Conservation (phyloP, 1,140 invertebrate genomes). For the Habropoda laboriosa region DNA sequence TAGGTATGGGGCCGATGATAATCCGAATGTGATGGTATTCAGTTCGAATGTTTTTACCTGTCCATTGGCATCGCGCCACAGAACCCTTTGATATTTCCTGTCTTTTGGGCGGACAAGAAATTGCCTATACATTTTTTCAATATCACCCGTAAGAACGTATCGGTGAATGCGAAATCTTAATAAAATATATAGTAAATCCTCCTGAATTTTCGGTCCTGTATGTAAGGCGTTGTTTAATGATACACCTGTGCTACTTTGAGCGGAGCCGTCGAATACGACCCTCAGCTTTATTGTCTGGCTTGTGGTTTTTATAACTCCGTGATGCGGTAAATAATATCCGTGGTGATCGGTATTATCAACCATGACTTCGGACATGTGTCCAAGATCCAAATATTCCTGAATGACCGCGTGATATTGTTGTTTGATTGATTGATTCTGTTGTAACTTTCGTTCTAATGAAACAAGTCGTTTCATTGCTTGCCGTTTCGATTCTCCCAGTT, state of each 20-base stretch:
- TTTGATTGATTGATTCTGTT: neutral
- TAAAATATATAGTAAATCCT: neutral
- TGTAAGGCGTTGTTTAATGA: neutral
- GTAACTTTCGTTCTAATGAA: neutral
- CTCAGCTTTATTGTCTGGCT: neutral
- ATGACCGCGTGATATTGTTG: neutral
- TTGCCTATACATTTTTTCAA: neutral
- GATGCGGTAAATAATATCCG: constrained; percentile 2
- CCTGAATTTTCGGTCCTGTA: neutral
- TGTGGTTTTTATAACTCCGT: neutral
- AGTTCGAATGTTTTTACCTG: neutral
- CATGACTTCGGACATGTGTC: neutral
- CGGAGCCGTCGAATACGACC: constrained; percentile 2
- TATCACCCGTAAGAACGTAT: neutral
- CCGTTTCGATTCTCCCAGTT: neutral
- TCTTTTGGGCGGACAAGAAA: neutral
- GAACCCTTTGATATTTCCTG: neutral
- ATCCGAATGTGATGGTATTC: neutral
- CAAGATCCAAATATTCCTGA: neutral
- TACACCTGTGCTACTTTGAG: neutral
- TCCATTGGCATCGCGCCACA: neutral
- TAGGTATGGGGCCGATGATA: neutral
- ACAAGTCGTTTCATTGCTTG: neutral
- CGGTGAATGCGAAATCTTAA: neutral
- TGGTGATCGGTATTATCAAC: neutral